These are phyloP conservation scores for Pipistrellus kuhlii DNA, from an alignment of 2,797 vertebrate species.

Conservation along the genomic window DNA sequence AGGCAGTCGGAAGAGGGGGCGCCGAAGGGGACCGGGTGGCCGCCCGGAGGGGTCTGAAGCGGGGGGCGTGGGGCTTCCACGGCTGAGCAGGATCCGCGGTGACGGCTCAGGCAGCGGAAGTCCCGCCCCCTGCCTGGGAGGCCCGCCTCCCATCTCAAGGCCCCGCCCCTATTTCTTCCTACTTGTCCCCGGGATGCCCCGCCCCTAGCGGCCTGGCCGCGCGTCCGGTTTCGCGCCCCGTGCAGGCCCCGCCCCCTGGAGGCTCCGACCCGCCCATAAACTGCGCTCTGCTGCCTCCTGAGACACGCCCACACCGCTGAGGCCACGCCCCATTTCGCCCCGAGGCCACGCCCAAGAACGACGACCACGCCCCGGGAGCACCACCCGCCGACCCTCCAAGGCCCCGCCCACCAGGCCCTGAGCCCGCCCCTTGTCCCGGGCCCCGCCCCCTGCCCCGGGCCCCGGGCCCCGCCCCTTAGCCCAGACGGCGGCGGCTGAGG, in stretches of 20 bases:
- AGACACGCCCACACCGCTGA: neutral
- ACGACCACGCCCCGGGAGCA: neutral
- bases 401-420: neutral
- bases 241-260: neutral
- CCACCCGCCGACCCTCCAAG: neutral
- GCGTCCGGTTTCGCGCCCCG: neutral
- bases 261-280: neutral
- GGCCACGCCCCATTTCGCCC: neutral
- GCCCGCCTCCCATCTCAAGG: neutral
- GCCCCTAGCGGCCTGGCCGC: neutral
- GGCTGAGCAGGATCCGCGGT: accelerated
- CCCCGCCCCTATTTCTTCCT: neutral
- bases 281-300: neutral
- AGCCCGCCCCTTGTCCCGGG: neutral
- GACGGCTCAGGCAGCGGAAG: neutral
- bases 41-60: neutral
- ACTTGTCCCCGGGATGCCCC: neutral
- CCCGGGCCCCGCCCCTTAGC: neutral
- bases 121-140: neutral
- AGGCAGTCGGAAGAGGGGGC: neutral
- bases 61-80: neutral
- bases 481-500: neutral
- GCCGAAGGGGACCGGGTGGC: accelerated
- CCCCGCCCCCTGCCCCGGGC: neutral
- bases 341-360: neutral